phyloP scores from a whole-genome alignment of 2,888 invertebrate genomes.

The Tipula vernalis region DNA sequence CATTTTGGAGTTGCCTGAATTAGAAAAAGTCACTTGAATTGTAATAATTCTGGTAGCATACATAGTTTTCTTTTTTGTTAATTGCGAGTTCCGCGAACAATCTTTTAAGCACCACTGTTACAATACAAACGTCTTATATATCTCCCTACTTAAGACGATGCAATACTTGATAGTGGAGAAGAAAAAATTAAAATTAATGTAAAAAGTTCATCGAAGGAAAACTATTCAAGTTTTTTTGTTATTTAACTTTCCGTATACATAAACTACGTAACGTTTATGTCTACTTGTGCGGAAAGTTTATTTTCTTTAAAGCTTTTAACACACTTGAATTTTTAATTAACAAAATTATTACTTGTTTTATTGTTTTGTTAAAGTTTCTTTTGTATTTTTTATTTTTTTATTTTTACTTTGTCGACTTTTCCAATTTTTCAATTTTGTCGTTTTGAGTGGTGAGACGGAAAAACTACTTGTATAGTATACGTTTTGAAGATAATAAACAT shows the following conservation, averaged over 20 bases:
- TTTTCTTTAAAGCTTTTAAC: background rate
- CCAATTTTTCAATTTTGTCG: background rate
- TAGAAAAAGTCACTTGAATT: too few relatives aligned
- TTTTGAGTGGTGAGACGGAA: background rate
- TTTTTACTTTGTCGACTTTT: background rate
- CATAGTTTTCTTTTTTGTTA: too few relatives aligned
- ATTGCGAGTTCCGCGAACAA: background rate
- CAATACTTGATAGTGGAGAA: background rate
- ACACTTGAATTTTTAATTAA: conserved; percentile 4
- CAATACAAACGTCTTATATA: background rate
- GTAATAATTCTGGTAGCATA: too few relatives aligned
- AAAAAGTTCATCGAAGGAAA: background rate
- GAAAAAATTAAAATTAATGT: background rate
- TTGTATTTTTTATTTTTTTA: background rate
- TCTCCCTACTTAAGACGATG: background rate
- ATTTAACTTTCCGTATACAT: background rate
- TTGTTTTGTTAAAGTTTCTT: background rate
- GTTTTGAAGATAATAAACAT: too few relatives aligned
- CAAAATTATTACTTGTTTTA: background rate
- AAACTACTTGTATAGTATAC: background rate
- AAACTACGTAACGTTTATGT: background rate
- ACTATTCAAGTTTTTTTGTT: background rate
- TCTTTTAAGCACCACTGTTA: background rate
- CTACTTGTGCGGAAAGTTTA: background rate
- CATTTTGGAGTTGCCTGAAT: too few relatives aligned